Evolutionary conservation across 2,888 invertebrate species (phyloP), one percentile per base, ranked within the genome.

Genomic region (Drosophila mimica): DNA sequence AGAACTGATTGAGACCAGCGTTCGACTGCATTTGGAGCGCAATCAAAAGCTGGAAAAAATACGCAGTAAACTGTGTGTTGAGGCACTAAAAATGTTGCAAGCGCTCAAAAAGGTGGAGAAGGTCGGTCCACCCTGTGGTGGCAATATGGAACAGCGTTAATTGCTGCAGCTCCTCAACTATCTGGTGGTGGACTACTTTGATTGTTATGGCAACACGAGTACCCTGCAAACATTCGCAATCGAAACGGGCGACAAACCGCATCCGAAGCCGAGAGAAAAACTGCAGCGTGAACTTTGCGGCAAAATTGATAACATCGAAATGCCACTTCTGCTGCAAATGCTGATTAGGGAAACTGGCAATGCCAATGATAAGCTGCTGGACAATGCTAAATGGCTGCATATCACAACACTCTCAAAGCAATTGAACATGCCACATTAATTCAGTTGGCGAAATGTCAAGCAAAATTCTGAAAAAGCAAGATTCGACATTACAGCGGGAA

Each of bases 111-210:
- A 34, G 2, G 53, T 66, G 11, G 38, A 61, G 13, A 61, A 54
- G 30, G 28, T 60, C 1, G 69, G 66, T 0, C 58, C 77, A 0
- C 60, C 72, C 6, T 36, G 57, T 20, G 89, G 72, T 30, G 52
- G 11, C 15, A 58, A 58, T 51, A 0, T 58, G 30, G 30, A 40
- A 8, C 57, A 68, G 59, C 30, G 70, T 0, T 73, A 75, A 2
- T n/a, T 76, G 15, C 15, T 73, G 20, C 70, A 52, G 64, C 51
- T 84, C 9, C 83, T 88, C 0, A 83, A 86, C 17, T 86, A 91
- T 95, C 68, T 93, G 17, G 91, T 93, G n/a, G 80, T 92, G 73
- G 93, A 93, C 64, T 93, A 92, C 63, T 83, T 93, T 2, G 79
- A 91, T 54, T 93, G 93, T 92, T 91, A 89, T 65, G 90, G 91